A percentile compares a stretch with the other conserved stretches of the same genome.
Conservation (phyloP, 1,140 invertebrate species). For the Anagrus nilaparvatae region DNA sequence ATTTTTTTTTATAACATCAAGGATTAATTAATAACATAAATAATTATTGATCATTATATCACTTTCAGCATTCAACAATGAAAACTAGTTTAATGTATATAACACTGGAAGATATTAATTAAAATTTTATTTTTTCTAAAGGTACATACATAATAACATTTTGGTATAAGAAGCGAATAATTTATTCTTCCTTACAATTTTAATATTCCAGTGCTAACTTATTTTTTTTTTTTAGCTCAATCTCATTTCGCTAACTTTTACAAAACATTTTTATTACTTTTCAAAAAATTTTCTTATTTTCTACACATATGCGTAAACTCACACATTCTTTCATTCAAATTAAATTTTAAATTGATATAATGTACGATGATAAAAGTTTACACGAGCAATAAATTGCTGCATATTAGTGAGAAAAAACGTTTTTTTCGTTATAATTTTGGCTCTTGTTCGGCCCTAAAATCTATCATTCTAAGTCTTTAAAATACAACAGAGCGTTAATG, state of each 20-base stretch:
- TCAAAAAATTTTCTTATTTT: constrained; percentile 3
- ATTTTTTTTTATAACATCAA: constrained; percentile 42
- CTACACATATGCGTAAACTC: too few species aligned
- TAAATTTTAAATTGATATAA: too few species aligned
- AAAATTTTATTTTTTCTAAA: constrained; percentile 4
- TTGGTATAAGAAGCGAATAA: constrained; percentile 6
- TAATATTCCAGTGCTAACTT: constrained; percentile 15
- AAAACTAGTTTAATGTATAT: constrained; percentile 28
- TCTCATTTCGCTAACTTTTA: neutral
- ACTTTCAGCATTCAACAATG: constrained; percentile 41
- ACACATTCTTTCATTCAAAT: too few species aligned
- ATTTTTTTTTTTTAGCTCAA: constrained; percentile 7
- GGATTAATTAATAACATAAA: constrained; percentile 42
- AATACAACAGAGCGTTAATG: too few species aligned
- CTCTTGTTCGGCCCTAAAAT: too few species aligned
- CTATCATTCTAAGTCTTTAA: too few species aligned
- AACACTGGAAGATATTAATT: constrained; percentile 41
- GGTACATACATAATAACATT: neutral
- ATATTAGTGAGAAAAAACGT: too few species aligned
- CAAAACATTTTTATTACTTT: neutral
- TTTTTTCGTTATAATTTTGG: too few species aligned
- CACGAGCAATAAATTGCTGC: too few species aligned
- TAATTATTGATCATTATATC: constrained; percentile 41
- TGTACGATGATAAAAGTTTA: too few species aligned
- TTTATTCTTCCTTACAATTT: constrained; percentile 16